phyloP scores from a whole-genome alignment of 2,888 invertebrate species.

The Stictocephala bisonia region DNA sequence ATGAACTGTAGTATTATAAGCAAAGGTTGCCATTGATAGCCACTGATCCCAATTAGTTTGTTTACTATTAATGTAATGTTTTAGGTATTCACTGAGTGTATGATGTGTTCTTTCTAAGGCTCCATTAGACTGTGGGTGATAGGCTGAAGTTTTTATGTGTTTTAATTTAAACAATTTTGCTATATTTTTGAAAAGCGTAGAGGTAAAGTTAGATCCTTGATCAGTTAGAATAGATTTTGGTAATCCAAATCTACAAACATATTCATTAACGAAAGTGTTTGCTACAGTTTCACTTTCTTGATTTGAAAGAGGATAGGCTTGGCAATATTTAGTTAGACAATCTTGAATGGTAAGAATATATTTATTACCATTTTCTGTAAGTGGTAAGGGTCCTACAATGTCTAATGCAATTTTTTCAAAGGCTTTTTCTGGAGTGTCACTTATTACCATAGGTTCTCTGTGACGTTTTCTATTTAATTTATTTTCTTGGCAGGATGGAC shows the following conservation, averaged over 20 bases:
- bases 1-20: neutral
- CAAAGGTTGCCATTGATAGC: neutral
- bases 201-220: neutral
- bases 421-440: no score
- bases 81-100: neutral
- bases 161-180: constrained; percentile 20
- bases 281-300: no score
- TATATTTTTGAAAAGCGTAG: neutral
- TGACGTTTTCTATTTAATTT: no score
- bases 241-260: constrained; percentile 9
- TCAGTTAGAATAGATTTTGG: constrained; percentile 1
- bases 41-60: neutral
- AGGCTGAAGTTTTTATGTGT: neutral
- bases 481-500: no score
- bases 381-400: no score
- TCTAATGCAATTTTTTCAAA: no score
- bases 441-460: no score
- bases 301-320: no score
- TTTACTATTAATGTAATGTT: neutral
- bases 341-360: no score
- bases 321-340: no score
- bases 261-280: no score
- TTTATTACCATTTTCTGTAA: no score
- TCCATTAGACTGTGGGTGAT: constrained; percentile 18
- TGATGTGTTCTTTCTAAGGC: constrained; percentile 7